Evolutionary conservation across 1,140 invertebrate genomes (phyloP), one percentile per base, ranked within the genome.

Genomic region (Drosophila dunni): DNA sequence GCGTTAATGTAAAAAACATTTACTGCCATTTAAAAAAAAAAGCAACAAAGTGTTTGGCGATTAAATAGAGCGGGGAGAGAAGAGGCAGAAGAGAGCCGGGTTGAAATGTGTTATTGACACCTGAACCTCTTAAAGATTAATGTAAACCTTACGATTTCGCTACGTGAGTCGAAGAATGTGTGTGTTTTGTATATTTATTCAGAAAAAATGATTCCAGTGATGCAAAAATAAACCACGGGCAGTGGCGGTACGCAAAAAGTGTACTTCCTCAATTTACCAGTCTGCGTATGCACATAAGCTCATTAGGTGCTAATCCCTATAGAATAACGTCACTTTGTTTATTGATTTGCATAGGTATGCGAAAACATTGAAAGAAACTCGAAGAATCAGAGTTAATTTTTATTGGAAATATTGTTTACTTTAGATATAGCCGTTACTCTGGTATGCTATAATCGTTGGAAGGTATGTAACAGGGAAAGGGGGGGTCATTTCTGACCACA

Each of bases 341-440:
- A 74, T 56, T 68, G 34, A 68, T 68, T 74, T 46, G 64, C 56
- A 61, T 20, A 17, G 56, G 13, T 6, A 74, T 74, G 64, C 64
- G 40, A 74, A 74, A 74, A 67, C 38, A 70, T 62, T 42, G 45
- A 58, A 51, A 36, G 46, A 34, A 61, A 44, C 38, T 13, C 15
- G 24, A 62, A 44, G 29, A 54, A 13, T 46, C 3, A 11, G 36
- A 44, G 20, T 13, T 57, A 38, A 15, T 36, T n/a, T 51, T 51
- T 34, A 33, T 51, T 13, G 24, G 5, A 5, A n/a, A 42, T 13
- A 42, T 29, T 29, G 24, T 29, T 29, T 29, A 3, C 2, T 17
- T 17, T 17, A 17, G 17, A 17, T 17, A 17, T 17, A 29, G 1
- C 24, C 24, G 24, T 29, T 29, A 29, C 17, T 17, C 17, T 0